Evolutionary conservation across 2,797 vertebrate species (phyloP).

Genomic region (Lerista edwardsae): DNA sequence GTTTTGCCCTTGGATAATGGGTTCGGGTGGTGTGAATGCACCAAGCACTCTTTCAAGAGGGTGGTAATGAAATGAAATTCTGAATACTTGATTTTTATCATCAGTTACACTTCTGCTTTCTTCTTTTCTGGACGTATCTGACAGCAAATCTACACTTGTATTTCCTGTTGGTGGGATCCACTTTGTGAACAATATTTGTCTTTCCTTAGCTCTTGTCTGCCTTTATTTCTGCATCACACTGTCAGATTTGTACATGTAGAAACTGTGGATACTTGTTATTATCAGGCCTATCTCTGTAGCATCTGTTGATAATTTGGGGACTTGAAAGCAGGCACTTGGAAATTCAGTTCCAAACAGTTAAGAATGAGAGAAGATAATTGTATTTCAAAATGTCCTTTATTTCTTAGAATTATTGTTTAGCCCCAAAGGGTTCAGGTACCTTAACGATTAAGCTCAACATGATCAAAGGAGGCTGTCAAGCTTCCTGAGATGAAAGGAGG

Average conservation of each 20-base stretch:
- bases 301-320: slow-evolving; percentile 40
- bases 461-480: slow-evolving; percentile 42
- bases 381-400: slow-evolving; percentile 10
- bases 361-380: slow-evolving; percentile 32
- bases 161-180: background rate
- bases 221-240: background rate
- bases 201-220: background rate
- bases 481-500: slow-evolving; percentile 25
- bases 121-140: background rate
- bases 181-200: background rate
- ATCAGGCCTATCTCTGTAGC: background rate
- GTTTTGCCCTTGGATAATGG: background rate
- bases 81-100: background rate
- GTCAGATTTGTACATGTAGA: slow-evolving; percentile 22
- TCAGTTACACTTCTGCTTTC: background rate
- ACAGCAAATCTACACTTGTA: background rate
- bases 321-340: background rate
- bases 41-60: background rate
- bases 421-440: background rate
- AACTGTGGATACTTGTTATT: slow-evolving; percentile 24
- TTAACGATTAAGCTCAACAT: slow-evolving; percentile 41
- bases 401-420: slow-evolving; percentile 51
- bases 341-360: slow-evolving; percentile 34
- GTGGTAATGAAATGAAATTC: background rate
- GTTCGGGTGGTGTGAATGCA: background rate